Evolutionary conservation across 2,797 vertebrate species (phyloP).

Genomic region (Parotocinclus haroldoi): DNA sequence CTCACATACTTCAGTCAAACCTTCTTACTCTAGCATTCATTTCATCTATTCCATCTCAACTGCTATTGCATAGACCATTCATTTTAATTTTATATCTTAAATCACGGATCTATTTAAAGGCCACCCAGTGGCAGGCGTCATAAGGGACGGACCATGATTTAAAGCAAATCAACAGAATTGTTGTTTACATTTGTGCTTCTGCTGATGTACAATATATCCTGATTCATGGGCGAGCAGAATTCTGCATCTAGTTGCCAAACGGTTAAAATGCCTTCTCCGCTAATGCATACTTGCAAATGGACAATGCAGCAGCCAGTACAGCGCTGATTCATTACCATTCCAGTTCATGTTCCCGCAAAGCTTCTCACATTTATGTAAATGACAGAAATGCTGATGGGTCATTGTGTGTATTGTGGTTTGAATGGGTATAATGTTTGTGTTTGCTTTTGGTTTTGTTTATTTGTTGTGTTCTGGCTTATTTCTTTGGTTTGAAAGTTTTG

Average conservation of each 20-base stretch:
- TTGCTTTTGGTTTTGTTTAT: conserved; percentile 33
- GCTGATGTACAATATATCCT: conserved; percentile 1
- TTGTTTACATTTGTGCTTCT: conserved; percentile 7
- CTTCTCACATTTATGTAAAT: conserved; percentile 34
- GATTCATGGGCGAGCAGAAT: conserved; percentile 3
- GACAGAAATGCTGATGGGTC: conserved; percentile 35
- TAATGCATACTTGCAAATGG: conserved; percentile 29
- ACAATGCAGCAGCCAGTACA: background rate
- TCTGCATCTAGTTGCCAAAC: conserved; percentile 3
- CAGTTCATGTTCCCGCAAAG: conserved; percentile 33
- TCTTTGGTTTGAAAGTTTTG: conserved; percentile 25
- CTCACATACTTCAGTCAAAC: background rate
- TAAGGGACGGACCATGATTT: conserved; percentile 7
- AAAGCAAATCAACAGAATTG: conserved; percentile 23
- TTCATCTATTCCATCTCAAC: conserved; percentile 20
- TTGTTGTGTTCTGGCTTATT: conserved; percentile 19
- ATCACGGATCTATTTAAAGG: conserved; percentile 1
- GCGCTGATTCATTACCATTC: conserved; percentile 34
- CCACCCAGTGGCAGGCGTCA: background rate
- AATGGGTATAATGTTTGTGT: conserved; percentile 24
- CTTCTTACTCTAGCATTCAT: conserved; percentile 12
- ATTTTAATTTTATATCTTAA: conserved; percentile 4
- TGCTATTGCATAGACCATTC: conserved; percentile 10
- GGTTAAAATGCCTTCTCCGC: conserved; percentile 11
- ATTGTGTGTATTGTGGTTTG: conserved; percentile 33